Evolutionary conservation across 2,797 vertebrate species (phyloP).

Genomic region (Sebastes glaucus): DNA sequence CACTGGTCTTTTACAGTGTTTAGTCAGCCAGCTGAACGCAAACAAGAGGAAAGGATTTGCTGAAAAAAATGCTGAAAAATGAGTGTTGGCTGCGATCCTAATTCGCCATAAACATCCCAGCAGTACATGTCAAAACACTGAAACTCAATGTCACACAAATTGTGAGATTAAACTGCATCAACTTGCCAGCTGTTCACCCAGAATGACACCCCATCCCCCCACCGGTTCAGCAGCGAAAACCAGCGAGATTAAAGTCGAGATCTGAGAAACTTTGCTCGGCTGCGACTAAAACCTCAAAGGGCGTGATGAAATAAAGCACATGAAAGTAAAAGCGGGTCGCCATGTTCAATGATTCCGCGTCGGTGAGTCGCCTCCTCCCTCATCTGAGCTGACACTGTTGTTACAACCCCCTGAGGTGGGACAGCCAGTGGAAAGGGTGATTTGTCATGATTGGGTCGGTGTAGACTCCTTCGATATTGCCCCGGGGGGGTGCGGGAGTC

Average conservation of each 20-base stretch:
- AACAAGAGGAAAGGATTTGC: conserved; percentile 10
- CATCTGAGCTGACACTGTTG: conserved; percentile 43
- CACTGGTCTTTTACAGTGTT: conserved; percentile 38
- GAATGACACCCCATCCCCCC: not conserved
- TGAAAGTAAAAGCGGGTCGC: conserved; percentile 18
- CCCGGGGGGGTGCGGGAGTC: not conserved
- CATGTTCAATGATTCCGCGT: conserved; percentile 15
- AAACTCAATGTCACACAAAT: not conserved
- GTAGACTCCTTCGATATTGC: conserved; percentile 16
- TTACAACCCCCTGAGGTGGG: conserved; percentile 43
- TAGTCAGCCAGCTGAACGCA: conserved; percentile 30
- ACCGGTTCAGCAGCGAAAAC: conserved; percentile 9
- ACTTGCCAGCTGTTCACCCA: not conserved
- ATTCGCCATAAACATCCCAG: conserved; percentile 9
- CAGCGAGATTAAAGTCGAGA: conserved; percentile 16
- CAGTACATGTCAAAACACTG: not conserved
- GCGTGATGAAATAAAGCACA: conserved; percentile 36
- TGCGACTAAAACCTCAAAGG: conserved; percentile 1
- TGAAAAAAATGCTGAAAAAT: not conserved
- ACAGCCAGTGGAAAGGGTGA: conserved; percentile 34
- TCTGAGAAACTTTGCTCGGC: conserved; percentile 5
- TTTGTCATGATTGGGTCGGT: conserved; percentile 58
- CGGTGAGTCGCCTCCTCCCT: conserved; percentile 32
- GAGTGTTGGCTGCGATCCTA: not conserved
- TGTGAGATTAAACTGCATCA: not conserved